These are phyloP conservation scores for Trachelipus rathkii DNA, from an alignment of 1,140 invertebrate species.

Conservation along the genomic window DNA sequence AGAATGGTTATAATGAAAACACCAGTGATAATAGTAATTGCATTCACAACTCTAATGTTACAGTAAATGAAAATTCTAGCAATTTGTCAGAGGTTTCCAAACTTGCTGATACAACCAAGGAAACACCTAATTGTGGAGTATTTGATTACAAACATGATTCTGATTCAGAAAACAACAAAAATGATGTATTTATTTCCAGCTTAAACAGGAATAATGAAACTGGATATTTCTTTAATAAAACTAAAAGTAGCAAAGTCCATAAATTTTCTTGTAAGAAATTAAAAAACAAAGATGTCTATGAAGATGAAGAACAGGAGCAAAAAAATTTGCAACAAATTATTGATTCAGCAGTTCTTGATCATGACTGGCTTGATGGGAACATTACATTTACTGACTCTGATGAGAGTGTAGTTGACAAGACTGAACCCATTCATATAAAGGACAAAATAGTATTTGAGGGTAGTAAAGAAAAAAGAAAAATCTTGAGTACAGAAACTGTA, in stretches of 20 bases:
- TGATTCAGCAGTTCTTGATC: conserved; percentile 43
- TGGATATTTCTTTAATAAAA: too few species aligned
- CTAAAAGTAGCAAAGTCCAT: too few species aligned
- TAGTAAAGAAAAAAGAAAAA: conserved; percentile 1
- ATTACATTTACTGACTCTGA: conserved; percentile 34
- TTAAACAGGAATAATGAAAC: background rate
- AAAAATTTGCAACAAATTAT: conserved; percentile 43
- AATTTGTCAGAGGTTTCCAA: background rate
- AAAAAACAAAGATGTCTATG: conserved; percentile 33
- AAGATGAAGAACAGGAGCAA: conserved; percentile 44
- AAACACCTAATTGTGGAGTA: conserved; percentile 69
- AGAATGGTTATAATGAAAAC: background rate
- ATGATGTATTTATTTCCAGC: background rate
- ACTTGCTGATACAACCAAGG: background rate
- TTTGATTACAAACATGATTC: conserved; percentile 81
- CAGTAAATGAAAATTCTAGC: background rate
- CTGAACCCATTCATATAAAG: too few species aligned
- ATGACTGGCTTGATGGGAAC: conserved; percentile 44
- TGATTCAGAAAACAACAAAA: conserved; percentile 61
- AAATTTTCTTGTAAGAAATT: too few species aligned
- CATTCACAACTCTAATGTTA: background rate
- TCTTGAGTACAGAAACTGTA: conserved; percentile 31
- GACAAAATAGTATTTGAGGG: too few species aligned
- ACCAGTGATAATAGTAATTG: background rate
- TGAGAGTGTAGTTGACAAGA: conserved; percentile 36